Evolutionary conservation across 2,113 vertebrate genomes (phyloP).

Genomic region (Salvelinus alpinus): DNA sequence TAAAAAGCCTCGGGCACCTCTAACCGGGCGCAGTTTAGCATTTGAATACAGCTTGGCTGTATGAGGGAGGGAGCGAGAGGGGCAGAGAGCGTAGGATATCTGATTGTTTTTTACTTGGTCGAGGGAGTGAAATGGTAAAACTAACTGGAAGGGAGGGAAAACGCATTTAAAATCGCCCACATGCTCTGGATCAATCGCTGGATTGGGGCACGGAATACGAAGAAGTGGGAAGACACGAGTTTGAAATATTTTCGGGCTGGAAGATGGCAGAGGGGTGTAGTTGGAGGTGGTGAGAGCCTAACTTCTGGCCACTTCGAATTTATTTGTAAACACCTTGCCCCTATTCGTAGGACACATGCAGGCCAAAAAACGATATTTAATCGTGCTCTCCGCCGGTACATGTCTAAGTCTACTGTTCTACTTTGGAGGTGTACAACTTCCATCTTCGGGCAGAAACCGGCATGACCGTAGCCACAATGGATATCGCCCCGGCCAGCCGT

Average conservation of each 20-base stretch:
- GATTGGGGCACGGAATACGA: conserved; percentile 85
- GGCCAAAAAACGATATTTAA: conserved; percentile 98
- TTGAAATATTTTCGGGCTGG: conserved; percentile 85
- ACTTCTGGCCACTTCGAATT: conserved; percentile 84
- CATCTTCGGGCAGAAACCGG: conserved; percentile 76
- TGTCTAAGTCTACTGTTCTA: conserved; percentile 87
- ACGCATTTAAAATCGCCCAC: conserved; percentile 88
- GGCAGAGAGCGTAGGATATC: neutral
- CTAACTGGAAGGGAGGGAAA: conserved; percentile 71
- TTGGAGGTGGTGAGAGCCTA: conserved; percentile 84
- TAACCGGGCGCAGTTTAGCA: neutral
- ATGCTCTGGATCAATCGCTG: conserved; percentile 89
- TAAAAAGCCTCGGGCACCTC: conserved; percentile 28
- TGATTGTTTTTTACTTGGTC: conserved; percentile 6
- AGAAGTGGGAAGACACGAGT: conserved; percentile 81
- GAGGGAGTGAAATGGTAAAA: conserved; percentile 64
- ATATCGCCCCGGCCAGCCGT: conserved; percentile 80
- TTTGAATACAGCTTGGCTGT: neutral
- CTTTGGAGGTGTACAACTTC: conserved; percentile 84
- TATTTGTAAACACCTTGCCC: conserved; percentile 79
- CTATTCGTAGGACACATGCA: conserved; percentile 92
- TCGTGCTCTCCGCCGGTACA: conserved; percentile 88
- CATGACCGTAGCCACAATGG: conserved; percentile 77
- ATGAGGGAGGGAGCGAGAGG: neutral
- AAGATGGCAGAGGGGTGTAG: conserved; percentile 91